Evolutionary conservation across 64 coral and sea anemone genomes (phyloP), one percentile per base, ranked within the genome.

Genomic region (Porites australiensis): DNA sequence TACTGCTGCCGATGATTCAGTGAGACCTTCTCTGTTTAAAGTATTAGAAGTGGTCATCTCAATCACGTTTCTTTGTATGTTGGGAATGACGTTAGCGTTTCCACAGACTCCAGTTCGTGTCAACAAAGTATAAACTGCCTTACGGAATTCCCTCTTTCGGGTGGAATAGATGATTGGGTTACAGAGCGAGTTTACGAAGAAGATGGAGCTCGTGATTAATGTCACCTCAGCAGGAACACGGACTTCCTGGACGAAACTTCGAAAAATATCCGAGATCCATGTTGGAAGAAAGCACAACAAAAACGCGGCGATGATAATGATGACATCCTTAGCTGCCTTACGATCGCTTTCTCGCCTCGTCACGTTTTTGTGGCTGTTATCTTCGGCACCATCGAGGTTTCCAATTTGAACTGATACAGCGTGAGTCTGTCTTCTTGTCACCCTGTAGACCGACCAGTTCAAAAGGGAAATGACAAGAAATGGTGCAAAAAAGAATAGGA

Each of bases 131-230:
- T 46, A 12, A 75, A 49, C 46, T 46, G 73, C 47, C 47, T 47
- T 13, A 50, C 47, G 10, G 50, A 13, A 50, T 75, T 75, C 47
- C 13, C 50, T 4, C 47, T 75, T 49, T 6, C 43, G 45, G 6
- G 18, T 75, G 44, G 73, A 75, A 50, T 75, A 75, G 13, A 75
- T 75, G 73, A 50, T 75, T 6, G 73, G 73, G 73, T 75, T 75
- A 19, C 44, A 75, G 12, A 50, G 12, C 6, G 16, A 51, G 50
- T 16, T 75, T 43, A 18, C 9, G 8, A 75, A 18, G 16, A 19
- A 48, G 47, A 75, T 75, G 10, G 44, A 47, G 44, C 4, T 49
- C 4, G 16, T 13, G 13, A 50, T 0, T 14, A 50, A 16, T 4
- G 19, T 50, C 16, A 75, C 44, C 46, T 13, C 47, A 13, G 73